Base-by-base conservation (phyloP, 2,113 vertebrate genomes). In the Leptosomus discolor region DNA sequence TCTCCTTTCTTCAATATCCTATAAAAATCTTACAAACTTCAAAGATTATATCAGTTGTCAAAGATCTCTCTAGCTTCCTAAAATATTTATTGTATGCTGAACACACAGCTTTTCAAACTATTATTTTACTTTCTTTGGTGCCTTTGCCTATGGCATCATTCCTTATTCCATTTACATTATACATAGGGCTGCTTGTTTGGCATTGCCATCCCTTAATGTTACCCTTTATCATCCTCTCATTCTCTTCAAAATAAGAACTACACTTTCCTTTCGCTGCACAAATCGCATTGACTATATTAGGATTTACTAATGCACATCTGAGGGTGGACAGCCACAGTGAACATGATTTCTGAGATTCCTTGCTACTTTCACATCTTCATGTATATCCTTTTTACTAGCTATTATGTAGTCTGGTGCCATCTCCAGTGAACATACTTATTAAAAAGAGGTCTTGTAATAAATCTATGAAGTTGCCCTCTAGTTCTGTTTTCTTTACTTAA, bases 401-500 rank as follows among this genome's bases (percentile, higher is more conserved):
- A 73, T 51, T 60, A 87, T 27, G 34, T 88, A 91, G 39, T 46
- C 41, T 92, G 84, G 37, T 88, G 83, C 29, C 5, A 88, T 18
- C n/a, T 76, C 57, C 43, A 69, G 61, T 50, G 50, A 94, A 63
- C 34, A 46, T 4, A 39, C 6, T 70, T 94, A 67, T 90, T 92
- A 61, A 63, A 79, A 96, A 71, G 22, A 79, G 73, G 34, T 50
- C 39, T 57, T 34, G 7, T 34, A 61, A 81, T 78, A 88, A 91
- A 79, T 69, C 87, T 68, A 26, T 48, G 36, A 93, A 82, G 39
- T 57, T 88, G 56, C n/a, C 53, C 15, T 53, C 19, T 79, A 65
- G 27, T 83, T 93, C 90, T 87, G 74, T 89, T 73, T 88, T 83
- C 45, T 92, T 86, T 89, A 84, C 19, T 68, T 91, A 88, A 27